Conservation (phyloP, 2,797 vertebrate species). For the Rhincodon typus region DNA sequence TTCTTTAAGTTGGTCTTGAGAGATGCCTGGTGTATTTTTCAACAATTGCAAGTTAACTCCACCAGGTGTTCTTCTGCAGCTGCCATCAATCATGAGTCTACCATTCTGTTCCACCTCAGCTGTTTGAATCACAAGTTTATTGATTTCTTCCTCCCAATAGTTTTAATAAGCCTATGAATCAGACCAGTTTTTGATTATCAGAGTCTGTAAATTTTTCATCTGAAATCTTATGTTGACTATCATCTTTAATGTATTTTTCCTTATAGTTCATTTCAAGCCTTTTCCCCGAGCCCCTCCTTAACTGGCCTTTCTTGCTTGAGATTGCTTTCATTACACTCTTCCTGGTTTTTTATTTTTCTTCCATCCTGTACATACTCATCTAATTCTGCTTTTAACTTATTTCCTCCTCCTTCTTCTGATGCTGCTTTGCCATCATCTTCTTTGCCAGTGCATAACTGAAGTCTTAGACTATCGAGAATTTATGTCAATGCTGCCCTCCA, state of each 20-base stretch:
- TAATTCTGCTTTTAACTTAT: conserved; percentile 74
- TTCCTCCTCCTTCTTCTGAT: conserved; percentile 56
- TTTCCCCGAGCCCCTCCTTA: conserved; percentile 73
- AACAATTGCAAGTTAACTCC: conserved; percentile 89
- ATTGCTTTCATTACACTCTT: conserved; percentile 57
- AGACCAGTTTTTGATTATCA: no score
- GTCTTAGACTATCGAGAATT: conserved; percentile 85
- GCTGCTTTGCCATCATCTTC: conserved; percentile 74
- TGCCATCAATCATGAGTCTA: conserved; percentile 58
- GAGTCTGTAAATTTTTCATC: conserved; percentile 81
- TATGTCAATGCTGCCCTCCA: conserved; percentile 81
- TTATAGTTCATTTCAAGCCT: conserved; percentile 79
- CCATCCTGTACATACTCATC: conserved; percentile 77
- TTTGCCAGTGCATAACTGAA: conserved; percentile 84
- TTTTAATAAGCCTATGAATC: no score
- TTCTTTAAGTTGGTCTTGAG: conserved; percentile 74
- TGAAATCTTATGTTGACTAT: conserved; percentile 75
- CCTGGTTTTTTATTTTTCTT: conserved; percentile 43
- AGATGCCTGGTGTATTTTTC: conserved; percentile 83
- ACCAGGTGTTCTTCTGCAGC: conserved; percentile 85
- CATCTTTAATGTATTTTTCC: conserved; percentile 77
- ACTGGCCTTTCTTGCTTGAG: conserved; percentile 75
- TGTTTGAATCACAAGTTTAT: no score
- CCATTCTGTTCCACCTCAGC: no score
- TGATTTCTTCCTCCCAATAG: no score